phyloP scores from a whole-genome alignment of 2,113 vertebrate species.

The Pseudorhombus dupliciocellatus region DNA sequence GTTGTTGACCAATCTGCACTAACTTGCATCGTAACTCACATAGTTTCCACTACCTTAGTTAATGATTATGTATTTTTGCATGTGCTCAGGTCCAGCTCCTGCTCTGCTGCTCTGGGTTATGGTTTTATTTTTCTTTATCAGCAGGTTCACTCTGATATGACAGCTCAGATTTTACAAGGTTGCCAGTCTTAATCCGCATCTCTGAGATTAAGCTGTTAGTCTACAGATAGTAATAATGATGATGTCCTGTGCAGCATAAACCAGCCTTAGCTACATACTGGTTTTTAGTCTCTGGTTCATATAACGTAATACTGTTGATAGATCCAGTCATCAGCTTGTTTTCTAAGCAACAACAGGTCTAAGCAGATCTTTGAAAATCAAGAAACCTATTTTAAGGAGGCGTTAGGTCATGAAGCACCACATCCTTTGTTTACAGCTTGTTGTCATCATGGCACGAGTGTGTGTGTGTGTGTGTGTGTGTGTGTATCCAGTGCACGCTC shows the following conservation, averaged over 20 bases:
- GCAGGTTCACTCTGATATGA: conserved; percentile 31
- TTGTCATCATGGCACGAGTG: background rate
- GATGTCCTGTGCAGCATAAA: background rate
- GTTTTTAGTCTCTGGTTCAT: background rate
- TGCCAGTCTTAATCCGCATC: background rate
- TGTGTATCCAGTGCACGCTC: conserved; percentile 26
- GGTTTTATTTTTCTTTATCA: conserved; percentile 40
- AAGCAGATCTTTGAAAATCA: no score
- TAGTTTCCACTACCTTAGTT: background rate
- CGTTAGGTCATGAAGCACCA: background rate
- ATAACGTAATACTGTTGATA: no score
- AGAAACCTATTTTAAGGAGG: no score
- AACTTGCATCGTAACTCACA: no score
- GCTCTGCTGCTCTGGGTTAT: conserved; percentile 16
- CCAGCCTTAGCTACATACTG: background rate
- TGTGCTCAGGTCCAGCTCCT: background rate
- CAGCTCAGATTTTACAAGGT: conserved; percentile 9
- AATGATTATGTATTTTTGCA: no score
- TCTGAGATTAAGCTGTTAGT: no score
- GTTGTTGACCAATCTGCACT: no score
- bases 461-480: conserved; percentile 9
- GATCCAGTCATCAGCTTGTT: no score
- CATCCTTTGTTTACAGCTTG: background rate
- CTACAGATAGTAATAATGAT: background rate
- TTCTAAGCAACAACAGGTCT: no score